These are phyloP conservation scores for Mycogona germanica DNA, from an alignment of 2,888 invertebrate genomes.

Conservation along the genomic window DNA sequence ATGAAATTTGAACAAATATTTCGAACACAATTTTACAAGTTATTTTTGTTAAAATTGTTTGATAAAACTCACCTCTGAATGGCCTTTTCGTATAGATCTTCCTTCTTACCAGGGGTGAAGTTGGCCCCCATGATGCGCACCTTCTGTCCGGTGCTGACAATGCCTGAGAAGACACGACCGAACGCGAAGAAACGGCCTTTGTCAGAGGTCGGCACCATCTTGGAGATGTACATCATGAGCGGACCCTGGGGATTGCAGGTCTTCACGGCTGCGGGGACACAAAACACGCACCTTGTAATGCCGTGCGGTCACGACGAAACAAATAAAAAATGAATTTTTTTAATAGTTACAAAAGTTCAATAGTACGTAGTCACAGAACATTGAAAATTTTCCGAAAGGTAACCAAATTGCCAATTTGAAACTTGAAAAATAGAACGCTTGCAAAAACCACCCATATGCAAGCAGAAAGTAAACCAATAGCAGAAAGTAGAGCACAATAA, in stretches of 20 bases:
- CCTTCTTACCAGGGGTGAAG: slow-evolving; percentile 95
- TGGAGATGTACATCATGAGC: slow-evolving; percentile 99
- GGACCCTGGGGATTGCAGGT: slow-evolving; percentile 93
- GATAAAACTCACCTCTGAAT: slow-evolving; percentile 57
- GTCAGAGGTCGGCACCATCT: slow-evolving; percentile 99
- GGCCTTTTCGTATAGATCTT: slow-evolving; percentile 96
- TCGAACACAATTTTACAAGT: slow-evolving; percentile 1
- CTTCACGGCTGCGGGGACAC: slow-evolving; percentile 48
- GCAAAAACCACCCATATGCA: no score
- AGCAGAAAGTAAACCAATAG: no score
- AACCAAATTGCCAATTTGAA: slow-evolving; percentile 3
- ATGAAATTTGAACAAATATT: slow-evolving; percentile 11
- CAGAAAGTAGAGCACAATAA: no score
- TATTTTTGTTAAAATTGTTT: not conserved
- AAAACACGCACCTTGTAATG: no score
- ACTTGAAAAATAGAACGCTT: not conserved
- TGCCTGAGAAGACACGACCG: slow-evolving; percentile 98
- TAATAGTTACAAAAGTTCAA: no score
- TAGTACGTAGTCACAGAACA: no score
- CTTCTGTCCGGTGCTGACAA: slow-evolving; percentile 76
- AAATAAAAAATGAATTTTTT: no score
- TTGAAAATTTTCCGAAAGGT: slow-evolving; percentile 3
- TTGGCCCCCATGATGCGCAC: slow-evolving; percentile 99
- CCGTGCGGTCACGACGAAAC: no score
- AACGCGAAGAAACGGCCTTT: slow-evolving; percentile 99